Evolutionary conservation across 2,113 vertebrate genomes (phyloP).

Genomic region (Salvator merianae): DNA sequence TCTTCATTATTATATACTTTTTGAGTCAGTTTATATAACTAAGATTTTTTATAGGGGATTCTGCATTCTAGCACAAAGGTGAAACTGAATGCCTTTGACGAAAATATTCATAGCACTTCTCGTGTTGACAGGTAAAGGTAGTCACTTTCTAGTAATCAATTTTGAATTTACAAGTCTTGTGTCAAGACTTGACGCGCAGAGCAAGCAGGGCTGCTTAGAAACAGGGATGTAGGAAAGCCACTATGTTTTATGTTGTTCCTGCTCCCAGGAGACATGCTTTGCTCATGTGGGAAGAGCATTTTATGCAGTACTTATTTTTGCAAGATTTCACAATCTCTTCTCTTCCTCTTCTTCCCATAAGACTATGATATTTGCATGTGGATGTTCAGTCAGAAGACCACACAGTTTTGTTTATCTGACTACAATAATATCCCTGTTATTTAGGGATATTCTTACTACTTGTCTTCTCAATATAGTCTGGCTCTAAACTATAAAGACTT

Average conservation of each 20-base stretch:
- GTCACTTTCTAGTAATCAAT: conserved; percentile 31
- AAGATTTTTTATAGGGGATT: neutral
- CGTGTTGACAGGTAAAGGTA: conserved; percentile 24
- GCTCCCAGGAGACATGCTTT: neutral
- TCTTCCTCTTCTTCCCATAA: neutral
- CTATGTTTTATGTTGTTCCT: conserved; percentile 43
- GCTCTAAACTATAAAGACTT: neutral
- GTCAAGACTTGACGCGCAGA: conserved; percentile 57
- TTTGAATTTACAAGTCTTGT: neutral
- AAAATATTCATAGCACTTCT: neutral
- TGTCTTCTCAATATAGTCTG: neutral
- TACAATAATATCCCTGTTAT: neutral
- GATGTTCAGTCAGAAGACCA: neutral
- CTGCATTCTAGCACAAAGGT: neutral
- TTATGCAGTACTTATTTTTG: neutral
- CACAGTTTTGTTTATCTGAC: neutral
- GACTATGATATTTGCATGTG: neutral
- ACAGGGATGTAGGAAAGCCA: conserved; percentile 59
- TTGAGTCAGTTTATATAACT: conserved; percentile 25
- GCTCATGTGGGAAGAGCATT: neutral
- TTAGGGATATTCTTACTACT: neutral
- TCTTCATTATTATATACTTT: neutral
- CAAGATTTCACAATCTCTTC: neutral
- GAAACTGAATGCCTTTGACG: neutral
- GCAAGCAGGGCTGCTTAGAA: conserved; percentile 55